Evolutionary conservation across 2,797 vertebrate genomes (phyloP).

Genomic region (Zenarchopterus dispar): DNA sequence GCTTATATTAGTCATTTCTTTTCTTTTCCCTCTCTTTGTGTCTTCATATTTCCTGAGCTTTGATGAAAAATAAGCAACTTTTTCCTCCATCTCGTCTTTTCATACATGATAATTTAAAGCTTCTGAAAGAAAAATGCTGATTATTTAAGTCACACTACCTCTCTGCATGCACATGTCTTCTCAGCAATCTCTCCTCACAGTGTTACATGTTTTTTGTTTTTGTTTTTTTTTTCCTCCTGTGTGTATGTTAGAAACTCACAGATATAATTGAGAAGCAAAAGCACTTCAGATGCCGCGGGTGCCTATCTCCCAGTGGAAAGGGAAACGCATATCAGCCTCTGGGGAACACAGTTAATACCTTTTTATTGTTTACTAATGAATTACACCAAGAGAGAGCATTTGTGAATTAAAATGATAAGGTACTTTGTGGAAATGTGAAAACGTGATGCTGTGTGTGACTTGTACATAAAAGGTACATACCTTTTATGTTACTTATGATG

Average conservation of each 20-base stretch:
- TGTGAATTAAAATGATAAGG: conserved; percentile 50
- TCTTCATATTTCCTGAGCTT: conserved; percentile 6
- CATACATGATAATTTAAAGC: conserved; percentile 42
- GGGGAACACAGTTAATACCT: conserved; percentile 72
- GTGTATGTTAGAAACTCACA: conserved; percentile 45
- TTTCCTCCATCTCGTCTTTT: conserved; percentile 15
- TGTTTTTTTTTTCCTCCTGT: no score
- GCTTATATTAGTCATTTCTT: background rate
- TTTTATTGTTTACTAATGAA: conserved; percentile 80
- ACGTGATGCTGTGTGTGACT: conserved; percentile 29
- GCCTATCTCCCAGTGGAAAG: conserved; percentile 59
- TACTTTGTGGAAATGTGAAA: conserved; percentile 36
- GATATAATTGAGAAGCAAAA: conserved; percentile 65
- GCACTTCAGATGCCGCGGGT: conserved; percentile 63
- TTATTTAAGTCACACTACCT: conserved; percentile 35
- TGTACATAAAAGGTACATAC: no score
- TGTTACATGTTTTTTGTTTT: conserved; percentile 63
- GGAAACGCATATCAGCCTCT: conserved; percentile 64
- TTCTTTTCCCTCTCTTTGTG: background rate
- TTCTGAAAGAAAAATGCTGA: conserved; percentile 17
- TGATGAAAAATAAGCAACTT: conserved; percentile 38
- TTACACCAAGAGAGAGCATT: conserved; percentile 61
- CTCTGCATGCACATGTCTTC: conserved; percentile 4
- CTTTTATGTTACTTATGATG: conserved; percentile 39
- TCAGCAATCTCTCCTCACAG: conserved; percentile 4